These are phyloP conservation scores for Gadus chalcogrammus DNA, from an alignment of 2,113 vertebrate genomes.

Conservation along the genomic window DNA sequence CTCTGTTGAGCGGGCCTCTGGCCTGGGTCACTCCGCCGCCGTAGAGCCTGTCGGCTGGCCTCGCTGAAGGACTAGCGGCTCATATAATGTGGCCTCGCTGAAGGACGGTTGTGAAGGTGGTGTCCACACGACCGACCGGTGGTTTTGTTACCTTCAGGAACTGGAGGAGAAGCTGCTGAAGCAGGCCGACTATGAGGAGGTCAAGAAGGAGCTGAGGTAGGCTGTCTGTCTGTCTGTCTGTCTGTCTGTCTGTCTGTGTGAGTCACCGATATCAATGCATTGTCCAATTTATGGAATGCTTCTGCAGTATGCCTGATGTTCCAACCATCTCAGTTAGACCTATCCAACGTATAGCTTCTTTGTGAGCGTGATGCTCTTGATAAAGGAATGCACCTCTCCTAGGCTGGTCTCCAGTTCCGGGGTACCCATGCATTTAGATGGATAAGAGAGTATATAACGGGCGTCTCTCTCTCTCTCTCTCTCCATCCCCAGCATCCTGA, in stretches of 20 bases:
- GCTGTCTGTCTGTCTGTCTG: neutral
- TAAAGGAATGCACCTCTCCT: neutral
- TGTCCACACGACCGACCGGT: neutral
- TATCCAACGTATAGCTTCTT: constrained; percentile 20
- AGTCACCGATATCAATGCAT: neutral
- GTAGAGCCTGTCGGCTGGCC: no score
- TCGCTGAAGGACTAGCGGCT: no score
- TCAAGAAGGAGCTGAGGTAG: constrained; percentile 98
- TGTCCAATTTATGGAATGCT: constrained; percentile 24
- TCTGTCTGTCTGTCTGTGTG: neutral
- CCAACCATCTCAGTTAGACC: constrained; percentile 25
- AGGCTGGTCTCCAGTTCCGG: neutral
- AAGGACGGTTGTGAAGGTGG: no score
- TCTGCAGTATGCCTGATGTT: constrained; percentile 41
- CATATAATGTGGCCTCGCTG: no score
- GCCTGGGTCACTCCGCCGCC: no score
- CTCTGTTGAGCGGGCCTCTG: no score
- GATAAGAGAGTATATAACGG: neutral
- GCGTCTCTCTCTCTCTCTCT: constrained; percentile 39
- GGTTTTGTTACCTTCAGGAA: constrained; percentile 75
- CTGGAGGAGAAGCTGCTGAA: constrained; percentile 96
- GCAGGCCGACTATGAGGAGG: constrained; percentile 95
- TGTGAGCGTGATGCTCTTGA: constrained; percentile 9
- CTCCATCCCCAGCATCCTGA: constrained; percentile 83
- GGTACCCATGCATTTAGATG: constrained; percentile 1